Evolutionary conservation across 2,797 vertebrate genomes (phyloP).

Genomic region (Okamejei kenojei): DNA sequence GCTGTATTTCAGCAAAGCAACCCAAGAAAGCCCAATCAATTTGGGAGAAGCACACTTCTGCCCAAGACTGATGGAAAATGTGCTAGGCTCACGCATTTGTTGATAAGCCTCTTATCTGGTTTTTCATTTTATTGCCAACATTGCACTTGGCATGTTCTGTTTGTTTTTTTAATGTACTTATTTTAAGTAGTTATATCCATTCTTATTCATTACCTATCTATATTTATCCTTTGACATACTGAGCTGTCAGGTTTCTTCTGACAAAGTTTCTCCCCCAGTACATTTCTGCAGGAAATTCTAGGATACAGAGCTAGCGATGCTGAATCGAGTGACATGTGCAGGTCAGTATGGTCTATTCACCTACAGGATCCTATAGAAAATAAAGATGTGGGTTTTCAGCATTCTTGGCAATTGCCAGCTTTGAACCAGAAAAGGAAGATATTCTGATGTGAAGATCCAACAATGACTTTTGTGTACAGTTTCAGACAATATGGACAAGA

Average conservation of each 20-base stretch:
- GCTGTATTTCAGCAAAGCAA: neutral
- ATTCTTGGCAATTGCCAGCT: neutral
- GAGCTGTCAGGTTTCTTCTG: too few relatives aligned
- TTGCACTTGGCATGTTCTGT: neutral
- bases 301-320: too few relatives aligned
- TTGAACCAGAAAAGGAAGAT: neutral
- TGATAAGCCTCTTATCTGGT: neutral
- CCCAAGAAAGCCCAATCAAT: neutral
- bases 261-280: too few relatives aligned
- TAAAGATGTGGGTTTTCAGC: neutral
- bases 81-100: neutral
- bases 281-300: too few relatives aligned
- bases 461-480: neutral
- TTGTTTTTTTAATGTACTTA: neutral
- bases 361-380: neutral
- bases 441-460: neutral
- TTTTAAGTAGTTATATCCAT: too few relatives aligned
- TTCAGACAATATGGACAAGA: neutral
- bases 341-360: too few relatives aligned
- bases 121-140: neutral
- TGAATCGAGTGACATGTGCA: too few relatives aligned
- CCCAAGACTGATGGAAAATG: neutral
- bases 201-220: too few relatives aligned
- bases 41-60: neutral
- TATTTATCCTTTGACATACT: too few relatives aligned